These are phyloP conservation scores for Tanypteryx hageni DNA, from an alignment of 2,888 invertebrate genomes.

Conservation along the genomic window DNA sequence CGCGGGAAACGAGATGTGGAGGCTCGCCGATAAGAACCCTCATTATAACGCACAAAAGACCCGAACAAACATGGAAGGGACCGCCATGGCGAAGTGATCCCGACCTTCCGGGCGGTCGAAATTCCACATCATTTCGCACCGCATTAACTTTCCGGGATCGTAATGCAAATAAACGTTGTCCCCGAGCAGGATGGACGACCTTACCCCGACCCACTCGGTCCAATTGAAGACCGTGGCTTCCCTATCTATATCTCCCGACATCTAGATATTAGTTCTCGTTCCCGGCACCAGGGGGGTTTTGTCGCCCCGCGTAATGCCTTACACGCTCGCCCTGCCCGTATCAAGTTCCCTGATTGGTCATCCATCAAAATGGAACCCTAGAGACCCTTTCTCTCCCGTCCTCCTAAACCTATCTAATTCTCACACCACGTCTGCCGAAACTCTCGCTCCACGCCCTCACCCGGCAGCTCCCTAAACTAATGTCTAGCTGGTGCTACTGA, in stretches of 20 bases:
- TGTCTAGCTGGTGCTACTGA: not conserved
- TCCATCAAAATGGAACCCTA: constrained; percentile 43
- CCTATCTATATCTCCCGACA: not conserved
- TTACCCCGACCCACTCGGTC: not conserved
- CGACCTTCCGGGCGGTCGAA: not conserved
- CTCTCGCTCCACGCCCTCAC: not conserved
- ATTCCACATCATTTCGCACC: not conserved
- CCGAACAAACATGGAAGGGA: not conserved
- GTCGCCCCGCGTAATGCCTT: not conserved
- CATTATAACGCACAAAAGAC: not conserved
- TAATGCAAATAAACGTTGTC: not conserved
- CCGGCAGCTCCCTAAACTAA: not conserved
- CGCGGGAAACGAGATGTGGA: not conserved
- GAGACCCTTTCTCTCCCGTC: not conserved
- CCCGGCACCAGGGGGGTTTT: not conserved
- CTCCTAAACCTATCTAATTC: not conserved
- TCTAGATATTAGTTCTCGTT: constrained; percentile 4
- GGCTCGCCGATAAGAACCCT: not conserved
- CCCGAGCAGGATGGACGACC: not conserved
- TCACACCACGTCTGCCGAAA: not conserved
- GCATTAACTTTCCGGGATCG: not conserved
- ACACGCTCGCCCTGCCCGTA: not conserved
- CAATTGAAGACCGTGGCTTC: not conserved
- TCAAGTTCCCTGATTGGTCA: not conserved
- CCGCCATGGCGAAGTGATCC: not conserved